A percentile compares a stretch with the other conserved stretches of the same genome.
These are phyloP conservation scores for Tromatobia lineatoria DNA, from an alignment of 2,888 invertebrate genomes.

Conservation along the genomic window DNA sequence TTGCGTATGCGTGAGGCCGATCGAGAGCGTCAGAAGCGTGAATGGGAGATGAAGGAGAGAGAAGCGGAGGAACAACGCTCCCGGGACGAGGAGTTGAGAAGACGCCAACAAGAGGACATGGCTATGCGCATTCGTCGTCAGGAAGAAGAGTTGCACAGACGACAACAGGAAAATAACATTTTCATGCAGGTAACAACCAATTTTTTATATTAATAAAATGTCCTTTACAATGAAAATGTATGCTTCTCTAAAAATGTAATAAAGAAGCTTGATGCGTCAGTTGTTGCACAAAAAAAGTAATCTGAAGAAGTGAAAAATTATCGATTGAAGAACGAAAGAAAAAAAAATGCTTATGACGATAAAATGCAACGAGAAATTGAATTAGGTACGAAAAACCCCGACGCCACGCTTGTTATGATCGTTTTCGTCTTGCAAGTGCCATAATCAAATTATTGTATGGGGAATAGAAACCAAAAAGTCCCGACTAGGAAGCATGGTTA, in stretches of 20 bases:
- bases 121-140: slow-evolving; percentile 92
- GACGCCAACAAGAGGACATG: slow-evolving; percentile 92
- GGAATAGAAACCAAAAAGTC: slow-evolving; percentile 77
- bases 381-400: slow-evolving; percentile 71
- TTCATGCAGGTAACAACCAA: slow-evolving; percentile 90
- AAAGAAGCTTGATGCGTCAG: no score
- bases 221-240: no score
- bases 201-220: slow-evolving; percentile 9
- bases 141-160: slow-evolving; percentile 94
- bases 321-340: no score
- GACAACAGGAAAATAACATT: slow-evolving; percentile 95
- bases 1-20: slow-evolving; percentile 94
- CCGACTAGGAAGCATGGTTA: slow-evolving; percentile 82
- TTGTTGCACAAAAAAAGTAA: background rate
- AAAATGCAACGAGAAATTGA: no score
- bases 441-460: slow-evolving; percentile 73
- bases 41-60: slow-evolving; percentile 93
- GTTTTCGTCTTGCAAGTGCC: slow-evolving; percentile 79
- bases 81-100: slow-evolving; percentile 89
- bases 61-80: slow-evolving; percentile 93
- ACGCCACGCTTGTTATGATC: slow-evolving; percentile 82
- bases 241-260: no score
- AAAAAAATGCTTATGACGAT: no score
- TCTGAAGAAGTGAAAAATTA: no score
- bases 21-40: slow-evolving; percentile 93